Percentiles rank a stretch among this genome's conserved stretches.
Evolutionary conservation across 2,797 vertebrate species (phyloP).

Genomic region (Cossypha dichroa): DNA sequence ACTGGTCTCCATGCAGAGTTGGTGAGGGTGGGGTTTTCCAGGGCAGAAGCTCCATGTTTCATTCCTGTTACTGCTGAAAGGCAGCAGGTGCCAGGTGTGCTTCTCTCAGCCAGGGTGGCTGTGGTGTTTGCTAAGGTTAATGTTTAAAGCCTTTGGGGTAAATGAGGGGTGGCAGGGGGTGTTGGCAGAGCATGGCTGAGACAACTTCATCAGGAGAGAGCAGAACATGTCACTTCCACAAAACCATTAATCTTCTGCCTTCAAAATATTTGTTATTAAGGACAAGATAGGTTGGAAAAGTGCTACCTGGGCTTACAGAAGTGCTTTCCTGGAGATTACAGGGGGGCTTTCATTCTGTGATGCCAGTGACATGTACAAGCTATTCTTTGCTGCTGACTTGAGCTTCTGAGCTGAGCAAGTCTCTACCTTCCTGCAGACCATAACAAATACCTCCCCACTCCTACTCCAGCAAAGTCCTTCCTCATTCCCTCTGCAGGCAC

Average conservation of each 20-base stretch:
- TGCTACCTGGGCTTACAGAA: not conserved
- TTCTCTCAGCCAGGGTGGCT: not conserved
- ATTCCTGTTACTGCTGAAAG: not conserved
- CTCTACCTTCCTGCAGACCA: not conserved
- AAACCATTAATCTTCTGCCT: not conserved
- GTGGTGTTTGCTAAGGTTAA: not conserved
- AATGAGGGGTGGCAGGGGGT: not conserved
- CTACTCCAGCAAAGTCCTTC: not conserved
- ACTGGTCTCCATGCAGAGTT: not conserved
- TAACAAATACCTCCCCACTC: not conserved
- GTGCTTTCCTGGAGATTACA: not conserved
- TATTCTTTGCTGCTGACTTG: not conserved
- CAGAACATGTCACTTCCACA: not conserved
- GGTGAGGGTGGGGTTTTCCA: not conserved
- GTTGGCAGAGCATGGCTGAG: not conserved
- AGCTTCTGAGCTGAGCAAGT: not conserved
- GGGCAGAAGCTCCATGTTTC: not conserved
- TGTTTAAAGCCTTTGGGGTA: not conserved
- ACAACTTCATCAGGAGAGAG: not conserved
- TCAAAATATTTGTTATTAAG: not conserved
- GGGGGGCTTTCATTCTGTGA: not conserved
- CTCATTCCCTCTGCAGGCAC: not conserved
- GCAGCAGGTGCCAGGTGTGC: not conserved
- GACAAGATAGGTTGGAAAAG: not conserved
- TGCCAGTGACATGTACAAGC: not conserved